Percentiles rank a stretch among this genome's conserved stretches.
phyloP scores from a whole-genome alignment of 2,113 vertebrate species.

The Okapia johnstoni region DNA sequence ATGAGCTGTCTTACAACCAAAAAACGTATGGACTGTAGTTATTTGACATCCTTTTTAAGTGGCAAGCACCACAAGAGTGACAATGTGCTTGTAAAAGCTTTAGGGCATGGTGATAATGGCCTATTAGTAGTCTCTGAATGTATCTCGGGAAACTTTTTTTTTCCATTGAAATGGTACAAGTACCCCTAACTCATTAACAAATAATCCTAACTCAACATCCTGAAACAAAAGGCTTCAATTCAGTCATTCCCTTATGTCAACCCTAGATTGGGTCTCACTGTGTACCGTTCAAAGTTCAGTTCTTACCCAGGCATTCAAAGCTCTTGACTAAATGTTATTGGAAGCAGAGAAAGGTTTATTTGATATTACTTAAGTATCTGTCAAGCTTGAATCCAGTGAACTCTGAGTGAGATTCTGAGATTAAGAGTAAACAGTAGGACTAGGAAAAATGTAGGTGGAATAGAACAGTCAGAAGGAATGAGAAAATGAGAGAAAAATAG shows the following conservation, averaged over 20 bases:
- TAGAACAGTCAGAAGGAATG: not conserved
- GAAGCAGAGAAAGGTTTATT: not conserved
- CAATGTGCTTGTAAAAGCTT: not conserved
- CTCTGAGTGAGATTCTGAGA: not conserved
- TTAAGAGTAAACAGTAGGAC: not conserved
- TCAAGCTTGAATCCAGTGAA: not conserved
- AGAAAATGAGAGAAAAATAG: not conserved
- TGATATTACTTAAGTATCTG: not conserved
- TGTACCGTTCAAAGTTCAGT: not conserved
- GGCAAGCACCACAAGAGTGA: not conserved
- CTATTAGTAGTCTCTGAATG: not conserved
- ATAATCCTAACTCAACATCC: not conserved
- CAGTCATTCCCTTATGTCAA: not conserved
- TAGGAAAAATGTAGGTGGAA: not conserved
- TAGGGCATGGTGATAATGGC: not conserved
- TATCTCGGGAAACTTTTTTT: not conserved
- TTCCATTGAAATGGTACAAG: not conserved
- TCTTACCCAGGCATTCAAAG: not conserved
- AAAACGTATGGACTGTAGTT: not conserved
- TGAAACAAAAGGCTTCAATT: not conserved
- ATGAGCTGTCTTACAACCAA: not conserved
- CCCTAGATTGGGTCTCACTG: not conserved
- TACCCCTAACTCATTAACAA: not conserved
- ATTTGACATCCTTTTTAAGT: not conserved
- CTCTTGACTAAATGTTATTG: not conserved